These are phyloP conservation scores for Tinea semifulvella DNA, from an alignment of 2,888 invertebrate genomes.

Conservation along the genomic window DNA sequence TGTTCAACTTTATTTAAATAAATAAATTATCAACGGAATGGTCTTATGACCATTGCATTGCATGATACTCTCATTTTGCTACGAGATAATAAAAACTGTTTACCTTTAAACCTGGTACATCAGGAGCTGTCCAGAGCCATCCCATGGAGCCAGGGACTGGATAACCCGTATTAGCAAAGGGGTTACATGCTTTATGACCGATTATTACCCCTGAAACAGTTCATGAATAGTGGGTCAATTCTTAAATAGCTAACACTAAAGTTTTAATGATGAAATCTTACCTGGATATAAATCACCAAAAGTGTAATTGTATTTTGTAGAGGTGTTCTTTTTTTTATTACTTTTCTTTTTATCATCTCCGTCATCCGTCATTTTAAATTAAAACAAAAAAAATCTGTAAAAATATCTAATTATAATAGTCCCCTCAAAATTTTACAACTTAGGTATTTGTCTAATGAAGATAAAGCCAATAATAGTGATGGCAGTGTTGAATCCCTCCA, in stretches of 20 bases:
- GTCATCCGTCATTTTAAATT: slow-evolving; percentile 38
- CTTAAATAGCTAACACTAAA: background rate
- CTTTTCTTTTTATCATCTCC: slow-evolving; percentile 28
- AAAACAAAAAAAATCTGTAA: background rate
- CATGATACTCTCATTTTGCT: no score
- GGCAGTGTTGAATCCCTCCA: no score
- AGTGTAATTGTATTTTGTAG: slow-evolving; percentile 55
- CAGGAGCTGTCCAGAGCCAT: slow-evolving; percentile 69
- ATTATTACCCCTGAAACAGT: slow-evolving; percentile 41
- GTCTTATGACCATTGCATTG: no score
- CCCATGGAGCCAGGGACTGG: slow-evolving; percentile 73
- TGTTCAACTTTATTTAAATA: no score
- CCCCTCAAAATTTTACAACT: no score
- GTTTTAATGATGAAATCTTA: slow-evolving; percentile 21
- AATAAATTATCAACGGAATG: no score
- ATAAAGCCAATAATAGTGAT: no score
- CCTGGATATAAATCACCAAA: slow-evolving; percentile 64
- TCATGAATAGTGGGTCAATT: background rate
- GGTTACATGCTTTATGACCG: slow-evolving; percentile 64
- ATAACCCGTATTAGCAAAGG: slow-evolving; percentile 44
- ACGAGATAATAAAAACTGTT: no score
- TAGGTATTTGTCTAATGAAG: no score
- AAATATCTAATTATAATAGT: no score
- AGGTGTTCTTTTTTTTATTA: slow-evolving; percentile 49
- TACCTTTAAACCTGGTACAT: slow-evolving; percentile 49